phyloP scores from a whole-genome alignment of 1,140 invertebrate species.

The Euborellia annulipes region DNA sequence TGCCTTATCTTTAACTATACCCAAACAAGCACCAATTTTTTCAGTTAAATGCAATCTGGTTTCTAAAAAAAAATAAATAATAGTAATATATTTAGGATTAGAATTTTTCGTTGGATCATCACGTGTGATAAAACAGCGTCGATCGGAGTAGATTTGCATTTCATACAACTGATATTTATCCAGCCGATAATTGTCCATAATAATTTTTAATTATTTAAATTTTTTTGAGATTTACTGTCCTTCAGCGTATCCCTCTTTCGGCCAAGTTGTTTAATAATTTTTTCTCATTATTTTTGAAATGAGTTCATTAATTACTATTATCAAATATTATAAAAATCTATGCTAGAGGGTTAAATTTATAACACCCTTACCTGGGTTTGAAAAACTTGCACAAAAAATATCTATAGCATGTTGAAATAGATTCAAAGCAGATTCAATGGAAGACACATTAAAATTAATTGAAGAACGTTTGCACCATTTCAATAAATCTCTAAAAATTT shows the following conservation, averaged over 20 bases:
- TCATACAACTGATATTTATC: no score
- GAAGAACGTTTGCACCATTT: slow-evolving; percentile 77
- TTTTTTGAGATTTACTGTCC: no score
- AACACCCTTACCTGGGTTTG: slow-evolving; percentile 29
- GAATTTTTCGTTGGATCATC: background rate
- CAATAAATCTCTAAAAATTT: slow-evolving; percentile 66
- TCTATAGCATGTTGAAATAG: slow-evolving; percentile 83
- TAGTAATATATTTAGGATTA: background rate
- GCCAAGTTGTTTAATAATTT: no score
- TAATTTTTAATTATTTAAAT: no score
- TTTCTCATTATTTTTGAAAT: no score
- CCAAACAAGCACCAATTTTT: slow-evolving; percentile 62
- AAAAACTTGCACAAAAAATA: slow-evolving; percentile 68
- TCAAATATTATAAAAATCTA: no score
- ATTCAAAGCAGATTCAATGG: slow-evolving; percentile 52
- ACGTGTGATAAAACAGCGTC: no score
- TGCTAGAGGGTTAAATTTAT: no score
- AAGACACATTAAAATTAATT: slow-evolving; percentile 55
- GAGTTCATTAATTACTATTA: no score
- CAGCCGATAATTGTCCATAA: no score
- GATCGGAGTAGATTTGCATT: no score
- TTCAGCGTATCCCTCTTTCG: no score
- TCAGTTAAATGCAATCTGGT: slow-evolving; percentile 48
- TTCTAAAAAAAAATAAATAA: slow-evolving; percentile 23
- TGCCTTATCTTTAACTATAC: slow-evolving; percentile 65